Evolutionary conservation across 2,888 invertebrate genomes (phyloP).

Genomic region (Epiblema foenella): DNA sequence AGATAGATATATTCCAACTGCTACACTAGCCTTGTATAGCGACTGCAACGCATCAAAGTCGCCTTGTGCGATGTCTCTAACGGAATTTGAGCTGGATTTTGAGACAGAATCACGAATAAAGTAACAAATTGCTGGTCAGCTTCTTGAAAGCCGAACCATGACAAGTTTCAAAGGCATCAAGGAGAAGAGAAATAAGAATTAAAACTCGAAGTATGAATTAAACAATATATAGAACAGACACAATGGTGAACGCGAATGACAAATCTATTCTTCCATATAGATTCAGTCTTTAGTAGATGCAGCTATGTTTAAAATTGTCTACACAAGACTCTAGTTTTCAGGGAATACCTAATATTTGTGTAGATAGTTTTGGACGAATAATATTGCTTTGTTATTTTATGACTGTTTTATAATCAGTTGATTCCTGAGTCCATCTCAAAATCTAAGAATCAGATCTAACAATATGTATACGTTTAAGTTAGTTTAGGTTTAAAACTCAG

Average conservation of each 20-base stretch:
- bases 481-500: conserved; percentile 10
- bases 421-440: not conserved
- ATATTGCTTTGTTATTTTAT: too few relatives aligned
- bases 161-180: too few relatives aligned
- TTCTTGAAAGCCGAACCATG: not conserved
- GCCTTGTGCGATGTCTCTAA: not conserved
- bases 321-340: too few relatives aligned
- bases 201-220: not conserved
- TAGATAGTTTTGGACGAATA: too few relatives aligned
- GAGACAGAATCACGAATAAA: not conserved
- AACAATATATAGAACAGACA: not conserved
- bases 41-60: not conserved
- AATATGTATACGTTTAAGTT: conserved; percentile 13
- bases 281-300: too few relatives aligned
- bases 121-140: not conserved
- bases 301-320: too few relatives aligned
- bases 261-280: not conserved
- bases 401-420: not conserved
- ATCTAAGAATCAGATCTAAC: conserved; percentile 1
- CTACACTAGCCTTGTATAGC: too few relatives aligned
- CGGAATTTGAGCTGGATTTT: not conserved
- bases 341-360: too few relatives aligned
- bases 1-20: not conserved
- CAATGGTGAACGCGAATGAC: too few relatives aligned
- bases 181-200: not conserved